Base-by-base conservation (phyloP, 2,888 invertebrate species). In the Rhagium mordax region DNA sequence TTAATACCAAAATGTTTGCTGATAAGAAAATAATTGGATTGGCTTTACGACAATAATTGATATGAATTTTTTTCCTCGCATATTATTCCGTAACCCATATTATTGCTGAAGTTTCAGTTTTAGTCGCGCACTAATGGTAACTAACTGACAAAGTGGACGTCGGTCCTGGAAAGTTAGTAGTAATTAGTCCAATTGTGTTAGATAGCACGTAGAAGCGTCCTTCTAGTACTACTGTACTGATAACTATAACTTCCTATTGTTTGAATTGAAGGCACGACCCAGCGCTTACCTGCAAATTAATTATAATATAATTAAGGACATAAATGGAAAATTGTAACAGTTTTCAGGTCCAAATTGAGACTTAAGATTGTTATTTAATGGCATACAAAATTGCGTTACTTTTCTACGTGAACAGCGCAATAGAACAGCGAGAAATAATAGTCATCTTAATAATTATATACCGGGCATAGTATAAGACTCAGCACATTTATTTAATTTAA, bases 111-210 rank as follows among this genome's bases (percentile, higher is more conserved):
- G 1, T 51, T 51, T 18, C 18, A 5, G 10, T 20, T 18, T 3
- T 20, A 16, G 51, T 16, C 51, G 64, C 64, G 15, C 21, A 49
- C 27, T 27, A 13, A n/a, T n/a, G n/a, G n/a, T n/a, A 16, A 29
- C 29, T 64, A 51, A 64, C 51, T 64, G 62, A 47, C 62, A 62
- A 62, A 62, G 62, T 62, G 64, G 64, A 64, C 64, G 15, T 64
- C 51, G 64, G 49, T 27, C 16, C 51, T 49, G 64, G 64, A 49
- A 64, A 51, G 64, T 64, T 64, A 64, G 51, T 15, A 21, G 49
- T 49, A 64, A 49, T 64, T 64, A 64, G 49, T 64, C 64, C 64
- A 64, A 64, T 64, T 64, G 16, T 27, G 49, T 24, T 49, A 24
- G 64, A 64, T 7, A 18, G 49, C 64, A 64, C 64, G 64, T 64